Evolutionary conservation across 2,888 invertebrate genomes (phyloP), one percentile per base, ranked within the genome.

Genomic region (Matsumyia berberina): DNA sequence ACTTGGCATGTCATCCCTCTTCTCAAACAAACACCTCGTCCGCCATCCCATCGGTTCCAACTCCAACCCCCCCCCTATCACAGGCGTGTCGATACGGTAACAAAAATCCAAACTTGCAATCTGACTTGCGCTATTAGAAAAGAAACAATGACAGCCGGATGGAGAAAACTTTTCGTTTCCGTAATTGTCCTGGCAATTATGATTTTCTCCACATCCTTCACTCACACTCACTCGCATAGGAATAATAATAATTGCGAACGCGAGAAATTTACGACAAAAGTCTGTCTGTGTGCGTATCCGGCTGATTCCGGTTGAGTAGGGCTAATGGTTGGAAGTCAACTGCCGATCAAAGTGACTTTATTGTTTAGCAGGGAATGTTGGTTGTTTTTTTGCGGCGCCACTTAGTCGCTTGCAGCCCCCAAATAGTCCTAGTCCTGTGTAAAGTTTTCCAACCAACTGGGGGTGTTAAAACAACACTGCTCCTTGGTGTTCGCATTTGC

Each of bases 121-220:
- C 49, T 57, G 39, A 29, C n/a, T n/a, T n/a, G 69, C 62, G 51
- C 53, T 39, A n/a, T n/a, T n/a, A n/a, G n/a, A n/a, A n/a, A n/a
- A 44, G 44, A 69, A 83, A 79, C 79, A 79, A 79, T 79, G 51
- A 73, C 51, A 79, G 58, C 53, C 37, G 58, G 53, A 64, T 74
- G 31, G 57, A 33, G 42, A 42, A 62, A 82, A 82, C 67, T 79
- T 85, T 85, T 66, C 64, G 58, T 66, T 80, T 85, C 76, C 85
- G 49, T 83, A 80, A 85, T 85, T 85, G 85, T 85, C 76, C 74
- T 60, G 80, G 85, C 76, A 85, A 85, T 85, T 85, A 85, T 85
- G 76, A 80, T 70, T 85, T 24, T 24, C 24, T 64, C 39, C 49
- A 46, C 44, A 74, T 60, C 15, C 24, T 19, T 57, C 69, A 31